Base-by-base conservation (phyloP, 2,797 vertebrate species). In the Epinephelus coioides region DNA sequence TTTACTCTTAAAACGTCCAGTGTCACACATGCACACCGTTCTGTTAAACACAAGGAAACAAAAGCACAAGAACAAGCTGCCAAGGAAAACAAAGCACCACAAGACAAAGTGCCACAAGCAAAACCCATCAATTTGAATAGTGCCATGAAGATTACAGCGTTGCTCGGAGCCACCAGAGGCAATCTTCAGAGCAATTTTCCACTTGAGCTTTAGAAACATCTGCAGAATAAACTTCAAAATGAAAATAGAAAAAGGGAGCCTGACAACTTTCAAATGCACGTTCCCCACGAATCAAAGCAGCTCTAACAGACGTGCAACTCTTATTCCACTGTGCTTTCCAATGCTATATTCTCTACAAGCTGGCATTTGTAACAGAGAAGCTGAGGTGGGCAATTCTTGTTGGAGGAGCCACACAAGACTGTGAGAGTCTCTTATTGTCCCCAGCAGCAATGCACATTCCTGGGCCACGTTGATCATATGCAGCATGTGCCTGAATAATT, bases 401-500 rank as follows among this genome's bases (percentile, higher is more conserved):
- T n/a, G 34, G 14, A 67, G 76, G 63, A 60, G 38, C 56, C 56
- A 25, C 59, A 34, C 18, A 61, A 30, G 46, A 46, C 59, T 40
- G 30, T 50, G 21, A 79, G 68, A 88, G 79, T 23, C 57, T 57
- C 46, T 78, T 46, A 69, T 82, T 88, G 79, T 86, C 83, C 69
- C 63, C 53, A 23, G n/a, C 14, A 61, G 69, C 64, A 15, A 5
- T 69, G 77, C 88, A 86, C 90, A 90, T 87, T 81, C 81, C 75
- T 15, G 53, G 65, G 68, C 55, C 81, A 80, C 71, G 76, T 9
- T 86, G 88, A 91, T 90, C 85, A 79, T 82, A 78, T 88, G 88
- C 94, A 86, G 84, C 90, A 83, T 86, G 86, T 19, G 64, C 47
- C 82, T 95, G 87, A 93, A 95, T 94, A 82, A 94, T 95, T 93